Evolutionary conservation across 2,888 invertebrate species (phyloP).

Genomic region (Hypercompe scribonia): DNA sequence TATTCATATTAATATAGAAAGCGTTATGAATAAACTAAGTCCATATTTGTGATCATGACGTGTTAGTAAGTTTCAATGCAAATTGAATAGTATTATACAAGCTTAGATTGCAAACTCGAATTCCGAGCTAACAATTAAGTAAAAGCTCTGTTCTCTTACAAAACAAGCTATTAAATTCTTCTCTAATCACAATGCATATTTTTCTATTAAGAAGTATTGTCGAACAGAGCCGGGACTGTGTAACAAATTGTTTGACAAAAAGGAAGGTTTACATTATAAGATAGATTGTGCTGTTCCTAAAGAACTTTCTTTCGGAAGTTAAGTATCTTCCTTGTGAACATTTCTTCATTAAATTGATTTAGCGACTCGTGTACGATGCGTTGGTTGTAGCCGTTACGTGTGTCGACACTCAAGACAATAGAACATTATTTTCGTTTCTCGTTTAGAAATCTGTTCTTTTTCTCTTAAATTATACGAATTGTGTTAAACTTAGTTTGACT

Average conservation of each 20-base stretch:
- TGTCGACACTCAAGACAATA: conserved; percentile 42
- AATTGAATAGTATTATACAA: conserved; percentile 44
- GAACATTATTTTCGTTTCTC: conserved; percentile 32
- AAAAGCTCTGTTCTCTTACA: conserved; percentile 31
- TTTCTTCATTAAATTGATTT: conserved; percentile 64
- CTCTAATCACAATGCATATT: conserved; percentile 35
- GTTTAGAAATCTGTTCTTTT: conserved; percentile 27
- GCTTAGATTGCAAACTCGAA: conserved; percentile 25
- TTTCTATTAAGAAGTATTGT: conserved; percentile 33
- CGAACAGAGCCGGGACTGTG: conserved; percentile 25
- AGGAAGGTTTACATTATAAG: conserved; percentile 34
- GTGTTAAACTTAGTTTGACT: conserved; percentile 8
- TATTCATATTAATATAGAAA: conserved; percentile 49
- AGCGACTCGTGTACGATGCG: conserved; percentile 51
- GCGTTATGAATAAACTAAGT: conserved; percentile 32
- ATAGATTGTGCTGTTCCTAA: conserved; percentile 40
- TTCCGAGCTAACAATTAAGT: conserved; percentile 40
- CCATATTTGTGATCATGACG: conserved; percentile 28
- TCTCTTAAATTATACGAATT: conserved; percentile 27
- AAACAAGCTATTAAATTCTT: conserved; percentile 34
- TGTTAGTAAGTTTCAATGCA: conserved; percentile 43
- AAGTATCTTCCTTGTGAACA: conserved; percentile 70
- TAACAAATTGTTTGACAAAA: conserved; percentile 20
- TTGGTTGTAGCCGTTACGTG: conserved; percentile 47
- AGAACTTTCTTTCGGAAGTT: conserved; percentile 60